Base-by-base conservation (phyloP, 2,113 vertebrate species). In the Channa maculata region DNA sequence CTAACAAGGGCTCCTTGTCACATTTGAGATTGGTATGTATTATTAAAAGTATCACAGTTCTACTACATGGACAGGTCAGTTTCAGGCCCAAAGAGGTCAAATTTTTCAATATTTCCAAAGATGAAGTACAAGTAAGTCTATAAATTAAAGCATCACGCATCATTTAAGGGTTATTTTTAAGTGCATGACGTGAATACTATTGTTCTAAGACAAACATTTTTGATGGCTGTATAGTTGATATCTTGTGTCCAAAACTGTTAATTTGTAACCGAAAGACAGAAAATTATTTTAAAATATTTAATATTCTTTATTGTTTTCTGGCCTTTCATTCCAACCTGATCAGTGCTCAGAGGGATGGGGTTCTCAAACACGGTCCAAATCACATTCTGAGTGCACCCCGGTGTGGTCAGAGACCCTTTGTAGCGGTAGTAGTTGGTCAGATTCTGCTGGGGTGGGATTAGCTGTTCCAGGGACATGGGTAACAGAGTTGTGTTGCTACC, bases 321-420 rank as follows among this genome's bases (percentile, higher is more conserved):
- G 0, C 8, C 4, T 12, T 54, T 34, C 6, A 54, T 33, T 10
- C 63, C 52, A 63, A 99, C 98, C 97, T 99, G 98, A 0, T 2
- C 1, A 11, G 0, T 5, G 52, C 88, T 91, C 55, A 99, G 89
- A 12, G 88, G 79, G 24, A 99, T 85, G 2, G 94, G 90, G 0
- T 87, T 76, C 84, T 95, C 77, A 80, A 98, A 99, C 15, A 99
- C 8, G 0, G 97, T 99, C 98, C 98, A 99, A 59, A 94, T 43
- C 34, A 99, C 96, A 0, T 88, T 87, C 88, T 98, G 94, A 0
- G 84, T 14, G 65, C 98, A 99, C 8, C 13, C 46, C 0, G 97
- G 97, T 0, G 96, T 98, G 85, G 98, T 99, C 55, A 99, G 95
- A 0, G 98, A 99, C 11, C 98, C 98, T 0, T 71, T 33, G 39